Evolutionary conservation across 2,113 vertebrate genomes (phyloP), one percentile per base, ranked within the genome.

Genomic region (Oreochromis spilurus): DNA sequence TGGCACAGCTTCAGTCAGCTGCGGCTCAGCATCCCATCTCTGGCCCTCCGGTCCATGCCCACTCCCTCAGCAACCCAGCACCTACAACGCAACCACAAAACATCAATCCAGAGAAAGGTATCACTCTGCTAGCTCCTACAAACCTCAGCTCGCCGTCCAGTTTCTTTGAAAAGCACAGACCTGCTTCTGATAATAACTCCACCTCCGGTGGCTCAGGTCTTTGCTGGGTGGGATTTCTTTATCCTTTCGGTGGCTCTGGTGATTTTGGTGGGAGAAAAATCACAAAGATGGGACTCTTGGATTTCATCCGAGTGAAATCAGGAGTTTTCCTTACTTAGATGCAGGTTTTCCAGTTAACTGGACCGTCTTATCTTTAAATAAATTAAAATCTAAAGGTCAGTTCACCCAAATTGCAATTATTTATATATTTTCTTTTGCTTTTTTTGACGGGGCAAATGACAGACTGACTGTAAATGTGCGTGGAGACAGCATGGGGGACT

Each of bases 41-140:
- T 31, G 86, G 84, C 31, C 4, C 94, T 31, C 93, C 94, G 1
- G 57, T 91, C 87, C 94, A 95, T 40, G 16, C 89, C 86, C 95
- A 95, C 91, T 93, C 95, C 62, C 92, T 95, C 79, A 92, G 94
- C 93, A 95, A 96, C 89, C 93, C 95, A 36, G 94, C 93, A 1
- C 87, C 94, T 52, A 90, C 89, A 8, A 91, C 93, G 31, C 93
- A 93, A 85, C 81, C 88, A 58, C 93, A 92, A 80, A 95, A 85
- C 91, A 90, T 93, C 92, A 93, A 79, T 58, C 86, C 90, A 67
- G 95, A 95, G 24, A 87, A 94, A 96, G 95, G 95, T 96, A 95
- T 84, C 85, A 34, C 78, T 38, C 16, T 12, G 45, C 6, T 67
- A 21, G 19, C 24, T 43, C 24, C n/a, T n/a, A 7, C 24, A 77